These are phyloP conservation scores for Galeopsomyia nigrocyanea DNA, from an alignment of 2,888 invertebrate species.

Conservation along the genomic window DNA sequence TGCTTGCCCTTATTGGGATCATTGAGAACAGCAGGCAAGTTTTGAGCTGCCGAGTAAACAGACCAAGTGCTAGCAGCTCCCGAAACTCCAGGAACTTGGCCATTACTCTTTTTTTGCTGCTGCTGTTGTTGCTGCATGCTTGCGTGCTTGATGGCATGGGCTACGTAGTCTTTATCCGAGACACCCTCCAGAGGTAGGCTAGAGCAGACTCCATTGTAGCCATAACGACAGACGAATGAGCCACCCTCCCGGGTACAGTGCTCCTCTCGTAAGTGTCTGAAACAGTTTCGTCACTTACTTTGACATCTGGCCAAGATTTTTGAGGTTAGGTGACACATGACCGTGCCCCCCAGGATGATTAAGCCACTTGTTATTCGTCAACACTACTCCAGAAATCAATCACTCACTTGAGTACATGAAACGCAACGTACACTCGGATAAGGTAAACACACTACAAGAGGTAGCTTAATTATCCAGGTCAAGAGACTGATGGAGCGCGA, in stretches of 20 bases:
- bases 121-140: conserved; percentile 62
- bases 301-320: conserved; percentile 14
- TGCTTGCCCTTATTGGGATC: conserved; percentile 94
- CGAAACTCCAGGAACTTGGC: conserved; percentile 59
- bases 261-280: conserved; percentile 82
- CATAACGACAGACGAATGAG: conserved; percentile 89
- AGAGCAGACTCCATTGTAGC: conserved; percentile 87
- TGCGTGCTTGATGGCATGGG: conserved; percentile 80
- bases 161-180: conserved; percentile 88
- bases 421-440: neutral
- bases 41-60: conserved; percentile 92
- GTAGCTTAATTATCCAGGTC: neutral
- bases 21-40: conserved; percentile 94
- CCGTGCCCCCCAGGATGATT: neutral
- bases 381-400: too few relatives aligned
- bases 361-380: conserved; percentile 4
- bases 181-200: conserved; percentile 92
- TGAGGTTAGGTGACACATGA: conserved; percentile 19
- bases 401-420: neutral
- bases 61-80: conserved; percentile 74
- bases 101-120: conserved; percentile 70
- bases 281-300: conserved; percentile 55
- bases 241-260: conserved; percentile 90
- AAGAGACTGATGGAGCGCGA: neutral
- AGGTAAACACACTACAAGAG: too few relatives aligned